Base-by-base conservation (phyloP, 1,140 invertebrate species). In the Propsilocerus akamusi region DNA sequence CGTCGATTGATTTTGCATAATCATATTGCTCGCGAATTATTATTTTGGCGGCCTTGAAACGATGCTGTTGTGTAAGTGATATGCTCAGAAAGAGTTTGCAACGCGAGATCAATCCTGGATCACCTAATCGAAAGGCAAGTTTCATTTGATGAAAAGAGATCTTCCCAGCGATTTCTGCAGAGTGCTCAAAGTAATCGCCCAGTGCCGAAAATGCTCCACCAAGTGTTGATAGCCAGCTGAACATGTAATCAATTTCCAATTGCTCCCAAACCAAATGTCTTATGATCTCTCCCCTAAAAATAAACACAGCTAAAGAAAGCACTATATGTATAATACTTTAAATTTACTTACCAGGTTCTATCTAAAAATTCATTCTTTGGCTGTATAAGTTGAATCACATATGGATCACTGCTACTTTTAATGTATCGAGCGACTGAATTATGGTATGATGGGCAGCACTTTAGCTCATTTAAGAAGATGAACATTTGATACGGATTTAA, bases 201-300 rank as follows among this genome's bases (percentile, higher is more conserved):
- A 96, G 70, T 7, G 91, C 82, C 20, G 92, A 96, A 68, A 87
- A 96, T 5, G 86, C 93, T 37, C 92, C 92, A 47, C 93, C 32
- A 17, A 97, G 70, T 2, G 93, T 97, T n/a, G 91, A 96, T 3
- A 97, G 69, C 89, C 91, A 95, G 4, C 88, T 89, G 73, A 95
- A 82, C 7, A 83, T 73, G 70, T 86, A 76, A 60, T 91, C 86
- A 53, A 91, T 68, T 67, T 90, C 80, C 54, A 80, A 71, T 54
- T 73, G 70, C 66, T 86, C 80, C 66, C 69, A 67, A 22, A 66
- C 67, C 56, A 73, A 69, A 50, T 52, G 63, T 11, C 56, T 66
- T 53, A 60, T 57, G 62, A 58, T 68, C 54, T 63, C 65, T 59
- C 69, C 68, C 68, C 58, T 50, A 65, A 64, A 25, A 49, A 54